A percentile compares a stretch with the other conserved stretches of the same genome.
These are phyloP conservation scores for Tetheella fluctuosa DNA, from an alignment of 2,888 invertebrate genomes.

Conservation along the genomic window DNA sequence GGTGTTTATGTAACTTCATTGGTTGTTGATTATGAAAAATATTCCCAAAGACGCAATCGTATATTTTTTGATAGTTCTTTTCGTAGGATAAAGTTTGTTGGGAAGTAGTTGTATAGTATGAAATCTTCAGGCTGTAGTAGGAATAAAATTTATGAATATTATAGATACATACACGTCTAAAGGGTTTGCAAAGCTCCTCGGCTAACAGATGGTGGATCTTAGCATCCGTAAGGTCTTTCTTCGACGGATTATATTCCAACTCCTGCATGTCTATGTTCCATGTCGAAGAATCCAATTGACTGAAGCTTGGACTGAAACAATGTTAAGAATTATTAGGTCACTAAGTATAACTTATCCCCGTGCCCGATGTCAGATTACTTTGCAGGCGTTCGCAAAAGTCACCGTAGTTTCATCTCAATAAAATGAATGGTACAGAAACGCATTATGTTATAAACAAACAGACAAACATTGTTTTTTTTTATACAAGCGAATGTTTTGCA, in stretches of 20 bases:
- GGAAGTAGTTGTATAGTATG: background rate
- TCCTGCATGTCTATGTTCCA: constrained; percentile 98
- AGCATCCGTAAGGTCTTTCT: constrained; percentile 96
- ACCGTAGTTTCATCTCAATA: too few relatives aligned
- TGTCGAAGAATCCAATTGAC: constrained; percentile 92
- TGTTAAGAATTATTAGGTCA: background rate
- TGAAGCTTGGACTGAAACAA: constrained; percentile 89
- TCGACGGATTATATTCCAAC: constrained; percentile 95
- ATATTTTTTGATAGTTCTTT: background rate
- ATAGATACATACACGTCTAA: constrained; percentile 88
- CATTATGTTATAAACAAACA: too few relatives aligned
- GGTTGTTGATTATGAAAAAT: background rate
- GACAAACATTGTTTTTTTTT: too few relatives aligned
- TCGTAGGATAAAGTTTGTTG: too few relatives aligned
- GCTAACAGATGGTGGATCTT: constrained; percentile 96
- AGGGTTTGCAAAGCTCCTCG: constrained; percentile 94
- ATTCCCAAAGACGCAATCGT: background rate
- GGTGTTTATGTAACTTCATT: background rate
- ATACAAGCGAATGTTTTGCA: too few relatives aligned
- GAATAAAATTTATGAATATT: constrained; percentile 20
- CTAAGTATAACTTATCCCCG: too few relatives aligned
- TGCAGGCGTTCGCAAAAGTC: too few relatives aligned
- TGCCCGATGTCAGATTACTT: too few relatives aligned
- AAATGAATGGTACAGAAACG: too few relatives aligned
- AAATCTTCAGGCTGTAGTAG: background rate